These are phyloP conservation scores for Actinia equina DNA, from an alignment of 64 coral and sea anemone genomes.

Conservation along the genomic window DNA sequence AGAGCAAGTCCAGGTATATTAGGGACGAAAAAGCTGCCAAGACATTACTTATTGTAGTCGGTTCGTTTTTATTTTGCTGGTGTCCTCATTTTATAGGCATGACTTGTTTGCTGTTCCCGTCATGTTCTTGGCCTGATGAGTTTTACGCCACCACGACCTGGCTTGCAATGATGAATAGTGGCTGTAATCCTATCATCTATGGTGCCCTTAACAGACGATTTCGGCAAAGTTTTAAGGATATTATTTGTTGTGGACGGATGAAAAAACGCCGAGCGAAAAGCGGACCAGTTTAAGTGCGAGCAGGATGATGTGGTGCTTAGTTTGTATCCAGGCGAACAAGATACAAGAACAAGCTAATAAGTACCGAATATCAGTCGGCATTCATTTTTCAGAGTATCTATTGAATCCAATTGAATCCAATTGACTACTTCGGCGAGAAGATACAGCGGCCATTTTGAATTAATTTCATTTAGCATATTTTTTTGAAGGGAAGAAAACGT, in stretches of 20 bases:
- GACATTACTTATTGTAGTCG: constrained; percentile 84
- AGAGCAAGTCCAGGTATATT: constrained; percentile 19
- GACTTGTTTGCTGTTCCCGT: constrained; percentile 71
- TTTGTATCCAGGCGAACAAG: neutral
- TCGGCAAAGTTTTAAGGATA: constrained; percentile 77
- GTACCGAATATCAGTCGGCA: no score
- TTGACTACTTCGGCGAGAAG: no score
- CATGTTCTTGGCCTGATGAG: constrained; percentile 66
- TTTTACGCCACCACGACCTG: constrained; percentile 80
- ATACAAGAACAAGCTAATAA: no score
- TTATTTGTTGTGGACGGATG: constrained; percentile 47
- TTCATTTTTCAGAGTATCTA: no score
- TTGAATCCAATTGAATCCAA: no score
- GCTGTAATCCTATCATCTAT: constrained; percentile 94
- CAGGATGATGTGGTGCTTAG: neutral
- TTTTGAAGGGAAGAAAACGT: no score
- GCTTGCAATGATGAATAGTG: constrained; percentile 92
- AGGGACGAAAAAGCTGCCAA: constrained; percentile 69
- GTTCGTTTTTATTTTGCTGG: constrained; percentile 89
- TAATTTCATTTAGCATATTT: no score
- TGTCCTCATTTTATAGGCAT: constrained; percentile 90
- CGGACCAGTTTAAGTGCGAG: neutral
- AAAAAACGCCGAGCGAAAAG: neutral
- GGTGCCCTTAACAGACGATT: constrained; percentile 91
- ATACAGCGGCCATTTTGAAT: no score